Evolutionary conservation across 1,140 invertebrate species (phyloP), one percentile per base, ranked within the genome.

Genomic region (Sarcophaga bullata): DNA sequence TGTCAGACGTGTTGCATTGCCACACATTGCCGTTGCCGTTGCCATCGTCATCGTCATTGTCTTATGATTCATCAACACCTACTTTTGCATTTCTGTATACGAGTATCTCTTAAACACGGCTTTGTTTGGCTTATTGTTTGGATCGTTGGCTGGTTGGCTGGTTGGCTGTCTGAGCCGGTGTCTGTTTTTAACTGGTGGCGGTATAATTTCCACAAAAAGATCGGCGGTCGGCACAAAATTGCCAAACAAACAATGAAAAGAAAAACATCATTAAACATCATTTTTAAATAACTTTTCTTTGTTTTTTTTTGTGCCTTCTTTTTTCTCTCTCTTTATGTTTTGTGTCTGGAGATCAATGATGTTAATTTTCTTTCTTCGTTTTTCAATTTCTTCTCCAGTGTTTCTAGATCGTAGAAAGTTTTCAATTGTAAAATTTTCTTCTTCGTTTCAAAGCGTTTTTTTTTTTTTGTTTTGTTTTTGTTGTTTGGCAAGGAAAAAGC

Each of bases 21-120:
- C 25, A 37, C 25, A 37, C 4, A 37, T 37, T 37, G 25, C 25
- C 25, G 25, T 37, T 37, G 4, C 1, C 25, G 25, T 37, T 4
- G 25, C 4, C 25, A 37, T 37, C 25, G 25, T 37, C 25, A 37
- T 37, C 25, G 25, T 37, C 25, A 17, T 19, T n/a, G 62, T 19
- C 62, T 68, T 25, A 68, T 68, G 62, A 68, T 68, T 68, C 62
- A 68, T 68, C 62, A 68, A 68, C 62, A 68, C 62, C 62, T 68
- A 68, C 62, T 68, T 68, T 68, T 68, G n/a, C 19, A n/a, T 68
- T 68, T n/a, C 15, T 58, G n/a, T 15, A 37, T 37, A 37, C 25
- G 25, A 37, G 25, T 37, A 37, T 37, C 25, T 37, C 25, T 37
- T 37, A 37, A 37, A 37, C 25, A 37, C 25, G 25, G 25, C 25